These are phyloP conservation scores for Agelastica alni DNA, from an alignment of 2,888 invertebrate genomes.

Conservation along the genomic window DNA sequence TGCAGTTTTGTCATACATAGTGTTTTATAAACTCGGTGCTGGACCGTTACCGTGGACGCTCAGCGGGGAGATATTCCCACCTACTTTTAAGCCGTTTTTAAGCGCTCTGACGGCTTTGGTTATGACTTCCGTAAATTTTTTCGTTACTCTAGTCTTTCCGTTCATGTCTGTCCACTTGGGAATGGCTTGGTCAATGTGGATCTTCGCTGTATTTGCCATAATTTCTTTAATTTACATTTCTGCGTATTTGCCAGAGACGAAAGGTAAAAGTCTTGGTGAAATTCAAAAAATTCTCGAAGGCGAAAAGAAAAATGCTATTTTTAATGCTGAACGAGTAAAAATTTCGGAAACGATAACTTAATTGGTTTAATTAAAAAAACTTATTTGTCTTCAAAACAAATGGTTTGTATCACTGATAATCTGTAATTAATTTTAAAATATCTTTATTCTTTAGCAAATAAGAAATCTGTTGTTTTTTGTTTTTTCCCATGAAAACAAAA, in stretches of 20 bases:
- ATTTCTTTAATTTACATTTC: slow-evolving; percentile 34
- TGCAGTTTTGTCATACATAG: slow-evolving; percentile 71
- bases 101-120: slow-evolving; percentile 24
- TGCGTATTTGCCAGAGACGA: slow-evolving; percentile 37
- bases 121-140: slow-evolving; percentile 26
- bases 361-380: no score
- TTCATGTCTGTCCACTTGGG: slow-evolving; percentile 28
- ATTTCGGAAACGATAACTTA: no score
- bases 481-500: no score
- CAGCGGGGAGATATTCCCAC: slow-evolving; percentile 79
- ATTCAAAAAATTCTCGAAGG: slow-evolving; percentile 34
- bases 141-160: slow-evolving; percentile 36
- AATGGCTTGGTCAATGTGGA: slow-evolving; percentile 35
- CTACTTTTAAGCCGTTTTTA: slow-evolving; percentile 74
- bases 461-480: no score
- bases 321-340: no score
- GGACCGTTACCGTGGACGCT: slow-evolving; percentile 83
- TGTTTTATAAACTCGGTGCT: slow-evolving; percentile 70
- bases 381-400: no score
- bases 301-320: background rate
- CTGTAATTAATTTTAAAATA: no score
- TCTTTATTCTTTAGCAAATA: no score
- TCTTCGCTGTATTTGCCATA: slow-evolving; percentile 31
- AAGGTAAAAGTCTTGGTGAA: slow-evolving; percentile 36
- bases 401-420: no score